Evolutionary conservation across 2,113 vertebrate genomes (phyloP).

Genomic region (Aptenodytes patagonicus): DNA sequence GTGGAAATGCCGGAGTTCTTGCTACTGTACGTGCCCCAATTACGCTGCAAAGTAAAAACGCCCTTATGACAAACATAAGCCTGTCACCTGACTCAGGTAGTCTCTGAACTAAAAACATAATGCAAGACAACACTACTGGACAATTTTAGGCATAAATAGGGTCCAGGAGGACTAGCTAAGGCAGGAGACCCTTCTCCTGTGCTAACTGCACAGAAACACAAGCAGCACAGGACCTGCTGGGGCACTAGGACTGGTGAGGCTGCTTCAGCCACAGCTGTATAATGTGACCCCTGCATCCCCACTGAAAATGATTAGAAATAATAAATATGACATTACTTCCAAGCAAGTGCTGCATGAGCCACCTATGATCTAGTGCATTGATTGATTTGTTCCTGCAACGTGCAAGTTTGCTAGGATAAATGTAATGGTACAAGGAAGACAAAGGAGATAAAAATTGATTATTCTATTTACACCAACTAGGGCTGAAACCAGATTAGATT

Average conservation of each 20-base stretch:
- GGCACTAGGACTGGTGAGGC: neutral
- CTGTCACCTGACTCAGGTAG: neutral
- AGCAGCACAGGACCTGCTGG: neutral
- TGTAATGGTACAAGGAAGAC: neutral
- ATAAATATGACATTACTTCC: neutral
- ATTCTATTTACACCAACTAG: neutral
- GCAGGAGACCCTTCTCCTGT: neutral
- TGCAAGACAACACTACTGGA: neutral
- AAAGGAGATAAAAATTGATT: neutral
- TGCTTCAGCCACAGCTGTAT: neutral
- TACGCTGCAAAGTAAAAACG: neutral
- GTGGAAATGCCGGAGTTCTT: neutral
- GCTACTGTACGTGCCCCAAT: neutral
- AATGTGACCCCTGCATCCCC: neutral
- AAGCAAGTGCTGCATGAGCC: neutral
- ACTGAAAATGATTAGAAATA: neutral
- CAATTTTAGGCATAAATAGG: too few species aligned
- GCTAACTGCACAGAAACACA: neutral
- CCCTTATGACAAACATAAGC: neutral
- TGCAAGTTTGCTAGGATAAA: neutral
- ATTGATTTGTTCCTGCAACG: too few species aligned
- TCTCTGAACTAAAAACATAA: neutral
- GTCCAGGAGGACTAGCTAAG: neutral
- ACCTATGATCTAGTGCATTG: rapidly evolving
- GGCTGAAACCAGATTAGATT: neutral